phyloP scores from a whole-genome alignment of 2,797 vertebrate species.

The Balearica regulorum region DNA sequence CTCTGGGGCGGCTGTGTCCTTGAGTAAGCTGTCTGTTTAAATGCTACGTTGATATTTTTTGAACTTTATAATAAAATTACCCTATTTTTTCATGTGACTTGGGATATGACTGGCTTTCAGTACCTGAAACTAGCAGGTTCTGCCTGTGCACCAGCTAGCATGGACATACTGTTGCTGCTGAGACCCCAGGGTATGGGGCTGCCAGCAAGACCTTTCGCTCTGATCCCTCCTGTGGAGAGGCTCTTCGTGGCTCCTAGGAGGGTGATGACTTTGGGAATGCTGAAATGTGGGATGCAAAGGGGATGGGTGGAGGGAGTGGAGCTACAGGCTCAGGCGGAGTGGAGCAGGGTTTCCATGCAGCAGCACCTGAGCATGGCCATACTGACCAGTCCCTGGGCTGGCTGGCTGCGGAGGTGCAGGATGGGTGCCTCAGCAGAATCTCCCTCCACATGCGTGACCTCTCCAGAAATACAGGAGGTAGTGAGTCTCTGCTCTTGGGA shows the following conservation, averaged over 20 bases:
- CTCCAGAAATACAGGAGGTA: not conserved
- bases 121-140: not conserved
- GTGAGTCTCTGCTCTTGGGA: not conserved
- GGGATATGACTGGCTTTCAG: not conserved
- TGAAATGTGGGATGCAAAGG: not conserved
- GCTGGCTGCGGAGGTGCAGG: not conserved
- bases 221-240: not conserved
- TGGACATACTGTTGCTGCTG: not conserved
- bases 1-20: not conserved
- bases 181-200: not conserved
- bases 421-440: not conserved
- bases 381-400: not conserved
- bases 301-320: too few species aligned
- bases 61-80: not conserved
- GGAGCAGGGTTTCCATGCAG: not conserved
- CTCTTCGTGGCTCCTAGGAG: accelerated
- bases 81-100: not conserved
- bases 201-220: not conserved
- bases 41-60: not conserved
- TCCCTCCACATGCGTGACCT: accelerated
- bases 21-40: not conserved
- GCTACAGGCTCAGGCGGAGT: not conserved
- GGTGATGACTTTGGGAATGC: not conserved
- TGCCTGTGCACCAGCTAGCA: not conserved
- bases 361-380: not conserved